Conservation (phyloP, 2,113 vertebrate genomes). For the Aplodontia rufa region DNA sequence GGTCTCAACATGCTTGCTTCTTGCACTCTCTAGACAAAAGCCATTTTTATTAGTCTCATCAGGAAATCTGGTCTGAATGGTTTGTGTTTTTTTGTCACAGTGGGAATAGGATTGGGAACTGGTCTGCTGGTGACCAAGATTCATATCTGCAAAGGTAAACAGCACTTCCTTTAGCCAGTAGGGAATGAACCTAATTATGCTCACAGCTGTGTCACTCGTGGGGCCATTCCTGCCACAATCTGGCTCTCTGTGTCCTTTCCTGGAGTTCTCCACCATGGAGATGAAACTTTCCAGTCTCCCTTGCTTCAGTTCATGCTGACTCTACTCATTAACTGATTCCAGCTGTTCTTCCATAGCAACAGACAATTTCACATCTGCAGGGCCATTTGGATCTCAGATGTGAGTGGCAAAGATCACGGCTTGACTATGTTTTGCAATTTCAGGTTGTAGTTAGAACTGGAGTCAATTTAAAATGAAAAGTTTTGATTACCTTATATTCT, state of each 20-base stretch:
- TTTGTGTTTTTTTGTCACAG: neutral
- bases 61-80: neutral
- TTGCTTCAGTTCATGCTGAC: constrained; percentile 44
- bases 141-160: neutral
- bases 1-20: neutral
- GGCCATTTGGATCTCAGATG: constrained; percentile 55
- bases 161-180: constrained; percentile 1
- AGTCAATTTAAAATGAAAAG: constrained; percentile 71
- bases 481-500: constrained; percentile 65
- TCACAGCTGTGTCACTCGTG: constrained; percentile 54
- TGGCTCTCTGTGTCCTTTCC: constrained; percentile 35
- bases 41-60: neutral
- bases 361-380: constrained; percentile 68
- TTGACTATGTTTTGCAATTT: constrained; percentile 51
- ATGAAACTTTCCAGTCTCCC: constrained; percentile 53
- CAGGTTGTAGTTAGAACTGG: constrained; percentile 57
- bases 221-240: constrained; percentile 15
- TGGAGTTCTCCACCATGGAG: constrained; percentile 2
- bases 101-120: neutral
- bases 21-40: neutral
- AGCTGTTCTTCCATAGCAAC: constrained; percentile 56
- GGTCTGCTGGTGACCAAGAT: neutral
- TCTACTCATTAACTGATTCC: constrained; percentile 64
- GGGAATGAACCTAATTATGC: constrained; percentile 63
- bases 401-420: constrained; percentile 53